These are phyloP conservation scores for Choristoneura fumiferana DNA, from an alignment of 1,140 invertebrate species.

Conservation along the genomic window DNA sequence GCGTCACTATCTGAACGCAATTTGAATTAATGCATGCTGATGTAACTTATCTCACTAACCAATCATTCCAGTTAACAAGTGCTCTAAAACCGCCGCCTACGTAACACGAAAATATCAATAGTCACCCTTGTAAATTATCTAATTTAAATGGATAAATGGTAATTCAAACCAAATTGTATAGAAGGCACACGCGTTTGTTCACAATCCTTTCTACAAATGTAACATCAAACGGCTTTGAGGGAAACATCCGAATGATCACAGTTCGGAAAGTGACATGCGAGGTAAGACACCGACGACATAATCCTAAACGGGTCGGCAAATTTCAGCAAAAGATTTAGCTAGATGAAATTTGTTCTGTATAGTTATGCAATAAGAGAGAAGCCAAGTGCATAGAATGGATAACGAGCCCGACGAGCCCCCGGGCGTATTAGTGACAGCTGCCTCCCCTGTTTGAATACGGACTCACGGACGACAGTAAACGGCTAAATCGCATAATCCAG, in stretches of 20 bases:
- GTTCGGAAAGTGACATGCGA: constrained; percentile 32
- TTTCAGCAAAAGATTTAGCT: constrained; percentile 26
- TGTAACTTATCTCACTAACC: constrained; percentile 17
- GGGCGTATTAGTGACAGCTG: constrained; percentile 45
- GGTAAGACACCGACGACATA: constrained; percentile 24
- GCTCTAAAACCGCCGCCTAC: constrained; percentile 14
- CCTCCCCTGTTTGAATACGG: constrained; percentile 52
- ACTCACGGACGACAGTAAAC: constrained; percentile 49
- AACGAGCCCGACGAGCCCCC: constrained; percentile 40
- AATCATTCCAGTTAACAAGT: constrained; percentile 5
- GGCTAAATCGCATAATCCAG: constrained; percentile 68
- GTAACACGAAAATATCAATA: constrained; percentile 10
- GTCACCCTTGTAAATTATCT: constrained; percentile 15
- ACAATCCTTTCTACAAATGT: constrained; percentile 9
- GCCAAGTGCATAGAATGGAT: constrained; percentile 17
- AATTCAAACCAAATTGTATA: constrained; percentile 12
- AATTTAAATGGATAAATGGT: constrained; percentile 5
- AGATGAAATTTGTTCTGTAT: constrained; percentile 25
- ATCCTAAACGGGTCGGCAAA: constrained; percentile 21
- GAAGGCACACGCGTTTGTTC: constrained; percentile 1
- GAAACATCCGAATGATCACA: constrained; percentile 1
- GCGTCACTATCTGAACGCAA: constrained; percentile 22
- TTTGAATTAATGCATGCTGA: constrained; percentile 24
- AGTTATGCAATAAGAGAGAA: constrained; percentile 16
- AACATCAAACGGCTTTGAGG: constrained; percentile 13